Conservation (phyloP, 2,113 vertebrate species). For the Petrocephalus microphthalmus region DNA sequence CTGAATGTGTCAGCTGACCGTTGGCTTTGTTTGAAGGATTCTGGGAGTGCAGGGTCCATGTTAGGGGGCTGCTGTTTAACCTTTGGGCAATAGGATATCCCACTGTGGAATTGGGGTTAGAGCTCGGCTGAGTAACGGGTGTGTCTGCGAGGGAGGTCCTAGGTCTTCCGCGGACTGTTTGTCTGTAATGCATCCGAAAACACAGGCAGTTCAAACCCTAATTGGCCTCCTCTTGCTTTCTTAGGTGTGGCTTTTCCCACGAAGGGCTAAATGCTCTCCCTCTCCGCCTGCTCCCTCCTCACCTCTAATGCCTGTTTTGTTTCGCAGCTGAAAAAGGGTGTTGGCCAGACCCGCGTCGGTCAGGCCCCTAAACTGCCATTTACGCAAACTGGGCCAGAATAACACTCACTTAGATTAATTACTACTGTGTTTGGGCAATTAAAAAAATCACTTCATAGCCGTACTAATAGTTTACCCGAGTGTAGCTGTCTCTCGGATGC, state of each 20-base stretch:
- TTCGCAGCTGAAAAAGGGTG: slow-evolving; percentile 66
- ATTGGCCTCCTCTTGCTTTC: slow-evolving; percentile 88
- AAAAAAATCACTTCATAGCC: neutral
- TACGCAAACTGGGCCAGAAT: slow-evolving; percentile 35
- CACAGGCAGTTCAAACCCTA: slow-evolving; percentile 63
- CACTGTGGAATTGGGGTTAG: neutral
- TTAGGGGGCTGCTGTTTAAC: neutral
- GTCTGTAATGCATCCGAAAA: neutral
- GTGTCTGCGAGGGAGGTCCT: neutral
- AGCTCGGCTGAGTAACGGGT: neutral
- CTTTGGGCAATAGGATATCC: neutral
- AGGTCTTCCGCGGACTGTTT: neutral
- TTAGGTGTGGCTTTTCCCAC: slow-evolving; percentile 99
- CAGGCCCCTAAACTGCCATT: slow-evolving; percentile 59
- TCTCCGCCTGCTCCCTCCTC: slow-evolving; percentile 72
- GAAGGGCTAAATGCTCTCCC: slow-evolving; percentile 92
- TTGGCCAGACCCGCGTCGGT: slow-evolving; percentile 68
- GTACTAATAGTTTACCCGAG: neutral
- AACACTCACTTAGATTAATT: neutral
- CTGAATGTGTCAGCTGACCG: neutral
- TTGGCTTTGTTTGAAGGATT: too few relatives aligned
- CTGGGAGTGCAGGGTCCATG: neutral
- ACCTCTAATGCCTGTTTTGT: slow-evolving; percentile 81
- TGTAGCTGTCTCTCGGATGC: neutral
- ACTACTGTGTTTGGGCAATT: neutral